A percentile compares a stretch with the other conserved stretches of the same genome.
These are phyloP conservation scores for Dendronephthya gigantea DNA, from an alignment of 64 coral and sea anemone genomes.

Conservation along the genomic window DNA sequence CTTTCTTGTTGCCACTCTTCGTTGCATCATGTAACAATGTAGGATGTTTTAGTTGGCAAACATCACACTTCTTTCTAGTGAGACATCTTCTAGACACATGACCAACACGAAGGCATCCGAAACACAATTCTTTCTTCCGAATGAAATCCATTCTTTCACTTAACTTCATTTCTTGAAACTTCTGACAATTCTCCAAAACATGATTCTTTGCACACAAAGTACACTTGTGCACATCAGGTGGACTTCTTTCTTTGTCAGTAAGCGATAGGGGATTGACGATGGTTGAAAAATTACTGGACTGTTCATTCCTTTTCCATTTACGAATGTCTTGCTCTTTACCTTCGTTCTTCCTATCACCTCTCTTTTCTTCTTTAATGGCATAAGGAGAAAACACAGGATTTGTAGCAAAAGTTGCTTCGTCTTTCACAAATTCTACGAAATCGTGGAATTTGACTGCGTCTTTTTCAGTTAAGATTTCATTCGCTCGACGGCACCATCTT, in stretches of 20 bases:
- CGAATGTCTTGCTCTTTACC: background rate
- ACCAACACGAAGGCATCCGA: background rate
- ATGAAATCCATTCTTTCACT: background rate
- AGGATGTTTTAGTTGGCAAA: background rate
- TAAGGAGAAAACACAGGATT: conserved; percentile 29
- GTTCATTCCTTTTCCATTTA: background rate
- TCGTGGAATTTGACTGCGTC: no score
- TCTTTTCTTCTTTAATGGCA: background rate
- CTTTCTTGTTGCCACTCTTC: background rate
- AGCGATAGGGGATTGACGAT: background rate
- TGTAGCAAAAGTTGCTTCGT: conserved; percentile 9
- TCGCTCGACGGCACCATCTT: no score
- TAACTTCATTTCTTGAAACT: background rate
- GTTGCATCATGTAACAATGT: background rate
- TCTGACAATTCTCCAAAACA: background rate
- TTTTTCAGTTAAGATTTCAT: no score
- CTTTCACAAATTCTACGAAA: conserved; percentile 29
- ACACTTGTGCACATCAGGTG: background rate
- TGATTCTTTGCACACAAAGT: background rate
- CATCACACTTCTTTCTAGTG: background rate
- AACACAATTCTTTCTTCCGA: background rate
- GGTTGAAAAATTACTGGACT: background rate
- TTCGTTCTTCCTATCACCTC: background rate
- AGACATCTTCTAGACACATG: background rate
- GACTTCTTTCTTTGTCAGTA: background rate